These are phyloP conservation scores for Sycophila sp. DNA, from an alignment of 1,140 invertebrate species.

Conservation along the genomic window DNA sequence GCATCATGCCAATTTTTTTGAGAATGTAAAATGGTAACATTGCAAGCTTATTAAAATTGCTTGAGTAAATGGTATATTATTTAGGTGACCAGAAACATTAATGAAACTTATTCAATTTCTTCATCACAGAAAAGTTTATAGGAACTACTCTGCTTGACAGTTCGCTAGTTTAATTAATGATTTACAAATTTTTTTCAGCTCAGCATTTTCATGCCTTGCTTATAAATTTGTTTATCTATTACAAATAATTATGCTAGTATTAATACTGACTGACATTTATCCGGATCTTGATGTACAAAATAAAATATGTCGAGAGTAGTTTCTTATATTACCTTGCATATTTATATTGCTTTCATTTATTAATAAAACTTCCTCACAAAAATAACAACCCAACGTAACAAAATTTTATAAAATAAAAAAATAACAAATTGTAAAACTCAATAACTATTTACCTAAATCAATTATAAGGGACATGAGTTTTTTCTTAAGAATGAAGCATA, in stretches of 20 bases:
- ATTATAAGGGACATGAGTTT: too few relatives aligned
- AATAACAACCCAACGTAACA: neutral
- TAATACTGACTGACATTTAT: constrained; percentile 10
- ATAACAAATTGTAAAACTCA: constrained; percentile 2
- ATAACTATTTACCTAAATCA: neutral
- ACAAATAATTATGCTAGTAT: neutral
- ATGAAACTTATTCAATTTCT: neutral
- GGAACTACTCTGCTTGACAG: constrained; percentile 8
- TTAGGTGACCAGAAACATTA: neutral
- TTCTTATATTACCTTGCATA: constrained; percentile 4
- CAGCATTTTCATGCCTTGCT: neutral
- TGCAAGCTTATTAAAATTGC: neutral
- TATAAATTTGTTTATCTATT: neutral
- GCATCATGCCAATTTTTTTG: neutral
- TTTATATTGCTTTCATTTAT: constrained; percentile 23
- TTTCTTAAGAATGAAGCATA: too few relatives aligned
- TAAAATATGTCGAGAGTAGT: neutral
- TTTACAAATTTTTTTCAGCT: neutral
- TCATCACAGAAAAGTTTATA: constrained; percentile 14
- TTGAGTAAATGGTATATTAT: neutral
- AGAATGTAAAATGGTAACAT: constrained; percentile 10
- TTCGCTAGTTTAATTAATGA: neutral
- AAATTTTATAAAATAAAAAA: neutral
- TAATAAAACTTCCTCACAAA: neutral
- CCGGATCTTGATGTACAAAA: neutral